These are phyloP conservation scores for Callaeas wilsoni DNA, from an alignment of 2,113 vertebrate genomes.

Conservation along the genomic window DNA sequence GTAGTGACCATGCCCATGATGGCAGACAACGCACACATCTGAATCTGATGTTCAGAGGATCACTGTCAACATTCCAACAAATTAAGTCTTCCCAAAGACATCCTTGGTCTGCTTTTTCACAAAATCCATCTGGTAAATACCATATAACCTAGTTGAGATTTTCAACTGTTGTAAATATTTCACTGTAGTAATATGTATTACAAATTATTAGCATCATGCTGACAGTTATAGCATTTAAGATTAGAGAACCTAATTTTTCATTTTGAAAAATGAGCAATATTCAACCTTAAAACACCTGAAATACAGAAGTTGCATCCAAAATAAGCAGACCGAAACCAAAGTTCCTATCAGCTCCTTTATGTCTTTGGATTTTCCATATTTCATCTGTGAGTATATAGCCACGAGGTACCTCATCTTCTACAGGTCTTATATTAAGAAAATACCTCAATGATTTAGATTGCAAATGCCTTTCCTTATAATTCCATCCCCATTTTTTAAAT, in stretches of 20 bases:
- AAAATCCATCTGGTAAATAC: not conserved
- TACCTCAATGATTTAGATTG: not conserved
- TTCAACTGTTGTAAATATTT: conserved; percentile 50
- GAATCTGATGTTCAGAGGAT: not conserved
- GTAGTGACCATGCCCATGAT: not conserved
- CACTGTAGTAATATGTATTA: not conserved
- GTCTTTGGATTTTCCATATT: not conserved
- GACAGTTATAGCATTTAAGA: conserved; percentile 7
- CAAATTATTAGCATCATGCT: not conserved
- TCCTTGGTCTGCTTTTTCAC: not conserved
- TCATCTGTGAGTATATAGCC: not conserved
- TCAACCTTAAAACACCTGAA: conserved; percentile 9
- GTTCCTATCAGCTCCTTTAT: not conserved
- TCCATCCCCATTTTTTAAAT: not conserved
- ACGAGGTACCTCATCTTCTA: not conserved
- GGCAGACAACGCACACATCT: not conserved
- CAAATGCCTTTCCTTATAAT: not conserved
- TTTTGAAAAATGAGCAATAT: not conserved
- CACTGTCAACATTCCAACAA: not conserved
- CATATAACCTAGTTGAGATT: not conserved
- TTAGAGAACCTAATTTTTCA: not conserved
- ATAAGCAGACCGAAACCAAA: not conserved
- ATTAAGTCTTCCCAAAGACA: not conserved
- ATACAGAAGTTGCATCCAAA: not conserved
- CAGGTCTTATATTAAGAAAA: not conserved